Base-by-base conservation (phyloP, 2,888 invertebrate genomes). In the Urechis unicinctus region DNA sequence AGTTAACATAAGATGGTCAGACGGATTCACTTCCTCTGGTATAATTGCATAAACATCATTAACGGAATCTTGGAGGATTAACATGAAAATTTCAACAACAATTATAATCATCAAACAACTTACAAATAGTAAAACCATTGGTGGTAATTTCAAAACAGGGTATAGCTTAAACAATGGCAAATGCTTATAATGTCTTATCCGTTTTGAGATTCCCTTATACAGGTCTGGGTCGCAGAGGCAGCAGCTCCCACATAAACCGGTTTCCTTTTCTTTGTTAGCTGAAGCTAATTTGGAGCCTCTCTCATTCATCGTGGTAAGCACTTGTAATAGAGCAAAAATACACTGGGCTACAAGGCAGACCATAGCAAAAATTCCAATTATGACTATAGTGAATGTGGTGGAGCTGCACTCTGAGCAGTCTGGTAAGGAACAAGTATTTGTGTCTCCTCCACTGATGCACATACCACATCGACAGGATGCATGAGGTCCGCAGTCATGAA, bases 391-490 rank as follows among this genome's bases (percentile, higher is more conserved):
- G 36, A 64, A 70, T 3, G 56, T 52, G 4, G 48, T 31, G 31
- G 52, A 29, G 55, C 55, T 61, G 49, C 73, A 74, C 50, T 68
- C 68, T 17, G 53, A 41, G 61, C 73, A 74, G 42, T 66, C 45
- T 6, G 70, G 71, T 26, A 71, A 52, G 3, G 57, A 46, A 55
- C 72, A 71, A n/a, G 60, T 60, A 13, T 62, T 58, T 3, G 55
- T 6, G 52, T 68, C 67, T 28, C 66, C 70, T 25, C 65, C 65
- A 36, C 56, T 61, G 17, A 68, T 64, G 61, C 73, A 74, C 3
- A 73, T 58, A 1, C 73, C 72, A 63, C 73, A 74, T 1, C 69
- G 61, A 57, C 73, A 74, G 0, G 68, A 69, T 4, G 71, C 73
- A 48, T 66, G 64, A 9, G 73, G 73, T 2, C 73, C 73, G 63